phyloP scores from a whole-genome alignment of 2,113 vertebrate species.

The Clupea harengus region DNA sequence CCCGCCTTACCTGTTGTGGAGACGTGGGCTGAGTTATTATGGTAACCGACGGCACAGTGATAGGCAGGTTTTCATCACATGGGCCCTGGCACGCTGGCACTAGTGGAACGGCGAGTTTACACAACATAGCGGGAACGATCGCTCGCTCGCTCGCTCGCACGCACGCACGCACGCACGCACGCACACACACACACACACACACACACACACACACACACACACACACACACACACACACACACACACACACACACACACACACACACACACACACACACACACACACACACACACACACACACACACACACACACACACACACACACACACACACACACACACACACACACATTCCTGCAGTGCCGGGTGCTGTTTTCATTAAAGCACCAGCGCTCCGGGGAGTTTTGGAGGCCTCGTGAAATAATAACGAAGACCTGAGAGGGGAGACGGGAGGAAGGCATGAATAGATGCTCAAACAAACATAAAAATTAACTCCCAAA shows the following conservation, averaged over 20 bases:
- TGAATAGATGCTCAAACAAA: neutral
- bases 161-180: constrained; percentile 12
- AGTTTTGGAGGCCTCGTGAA: constrained; percentile 45
- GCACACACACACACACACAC: neutral
- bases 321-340: neutral
- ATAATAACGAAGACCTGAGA: constrained; percentile 44
- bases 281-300: too few relatives aligned
- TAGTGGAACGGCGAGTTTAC: constrained; percentile 39
- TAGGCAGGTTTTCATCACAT: neutral
- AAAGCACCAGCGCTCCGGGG: constrained; percentile 9
- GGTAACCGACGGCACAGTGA: constrained; percentile 18
- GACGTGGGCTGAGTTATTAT: constrained; percentile 33
- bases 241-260: constrained; percentile 4
- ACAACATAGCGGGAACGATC: constrained; percentile 33
- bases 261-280: constrained; percentile 15
- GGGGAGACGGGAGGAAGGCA: neutral
- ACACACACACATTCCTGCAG: constrained; percentile 30
- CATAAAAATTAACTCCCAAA: neutral
- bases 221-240: constrained; percentile 19
- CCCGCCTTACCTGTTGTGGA: constrained; percentile 51
- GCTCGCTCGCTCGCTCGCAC: neutral
- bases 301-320: constrained; percentile 21
- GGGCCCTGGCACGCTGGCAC: neutral
- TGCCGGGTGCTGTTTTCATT: constrained; percentile 45
- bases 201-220: constrained; percentile 20